Evolutionary conservation across 2,797 vertebrate genomes (phyloP).

Genomic region (Carcharodon carcharias): DNA sequence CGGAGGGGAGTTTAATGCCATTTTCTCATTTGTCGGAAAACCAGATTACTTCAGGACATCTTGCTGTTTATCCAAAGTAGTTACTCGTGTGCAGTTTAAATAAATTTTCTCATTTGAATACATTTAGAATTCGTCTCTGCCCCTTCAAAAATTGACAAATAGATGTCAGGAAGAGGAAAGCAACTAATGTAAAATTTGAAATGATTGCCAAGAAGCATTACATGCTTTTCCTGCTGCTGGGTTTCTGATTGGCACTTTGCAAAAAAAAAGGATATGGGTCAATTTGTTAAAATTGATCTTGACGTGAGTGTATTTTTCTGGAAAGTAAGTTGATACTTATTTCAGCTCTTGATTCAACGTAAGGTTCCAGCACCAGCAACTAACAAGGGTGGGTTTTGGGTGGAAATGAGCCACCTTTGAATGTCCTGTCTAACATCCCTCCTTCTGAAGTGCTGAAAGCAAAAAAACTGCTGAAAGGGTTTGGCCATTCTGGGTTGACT

Average conservation of each 20-base stretch:
- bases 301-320: neutral
- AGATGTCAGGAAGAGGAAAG: neutral
- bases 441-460: too few relatives aligned
- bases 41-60: neutral
- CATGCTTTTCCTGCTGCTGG: neutral
- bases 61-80: conserved; percentile 16
- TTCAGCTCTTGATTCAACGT: neutral
- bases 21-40: neutral
- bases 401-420: neutral
- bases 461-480: too few relatives aligned
- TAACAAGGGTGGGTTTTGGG: neutral
- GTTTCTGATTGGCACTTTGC: neutral
- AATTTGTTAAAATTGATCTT: neutral
- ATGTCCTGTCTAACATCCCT: too few relatives aligned
- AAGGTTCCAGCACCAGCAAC: neutral
- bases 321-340: neutral
- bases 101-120: neutral
- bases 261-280: neutral
- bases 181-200: conserved; percentile 3
- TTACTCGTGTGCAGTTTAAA: conserved; percentile 22
- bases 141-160: conserved; percentile 13
- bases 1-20: neutral
- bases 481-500: too few relatives aligned
- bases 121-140: conserved; percentile 15
- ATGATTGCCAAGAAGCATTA: neutral